These are phyloP conservation scores for Hipparchia sbordonii DNA, from an alignment of 2,888 invertebrate species.

Conservation along the genomic window DNA sequence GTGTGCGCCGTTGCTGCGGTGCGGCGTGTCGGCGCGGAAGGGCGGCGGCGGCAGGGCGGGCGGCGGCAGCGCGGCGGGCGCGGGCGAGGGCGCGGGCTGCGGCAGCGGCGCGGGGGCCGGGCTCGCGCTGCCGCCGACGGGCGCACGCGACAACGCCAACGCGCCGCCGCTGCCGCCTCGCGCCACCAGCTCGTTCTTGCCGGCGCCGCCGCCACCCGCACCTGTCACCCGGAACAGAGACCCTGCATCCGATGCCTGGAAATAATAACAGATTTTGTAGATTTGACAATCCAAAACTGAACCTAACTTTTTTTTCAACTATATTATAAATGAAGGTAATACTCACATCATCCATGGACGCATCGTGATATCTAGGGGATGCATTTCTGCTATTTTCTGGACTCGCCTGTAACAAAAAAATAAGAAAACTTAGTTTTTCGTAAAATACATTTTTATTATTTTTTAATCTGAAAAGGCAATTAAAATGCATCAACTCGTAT, in stretches of 20 bases:
- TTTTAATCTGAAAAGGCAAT: too few species aligned
- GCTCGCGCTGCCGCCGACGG: constrained; percentile 83
- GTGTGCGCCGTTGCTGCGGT: constrained; percentile 70
- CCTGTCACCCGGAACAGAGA: constrained; percentile 80
- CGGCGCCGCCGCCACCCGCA: constrained; percentile 89
- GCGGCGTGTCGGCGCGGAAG: constrained; percentile 80
- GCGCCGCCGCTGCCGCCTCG: constrained; percentile 86
- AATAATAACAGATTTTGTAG: constrained; percentile 30
- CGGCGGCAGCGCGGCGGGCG: constrained; percentile 86
- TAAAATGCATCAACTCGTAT: too few species aligned
- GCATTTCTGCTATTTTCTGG: constrained; percentile 80
- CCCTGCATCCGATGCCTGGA: constrained; percentile 74
- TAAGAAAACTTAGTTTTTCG: constrained; percentile 23
- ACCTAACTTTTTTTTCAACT: not conserved
- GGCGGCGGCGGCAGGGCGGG: constrained; percentile 85
- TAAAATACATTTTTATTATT: not conserved
- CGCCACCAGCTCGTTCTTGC: constrained; percentile 83
- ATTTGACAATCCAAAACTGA: not conserved
- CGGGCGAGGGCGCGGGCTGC: constrained; percentile 87
- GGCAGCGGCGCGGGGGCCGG: constrained; percentile 86
- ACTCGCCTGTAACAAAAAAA: constrained; percentile 73
- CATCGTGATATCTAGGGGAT: constrained; percentile 77
- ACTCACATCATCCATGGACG: constrained; percentile 79
- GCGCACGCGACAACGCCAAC: constrained; percentile 84
- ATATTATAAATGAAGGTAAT: constrained; percentile 23